Percentiles rank a stretch among this genome's conserved stretches.
These are phyloP conservation scores for Lemur catta DNA, from an alignment of 2,797 vertebrate species.

Conservation along the genomic window DNA sequence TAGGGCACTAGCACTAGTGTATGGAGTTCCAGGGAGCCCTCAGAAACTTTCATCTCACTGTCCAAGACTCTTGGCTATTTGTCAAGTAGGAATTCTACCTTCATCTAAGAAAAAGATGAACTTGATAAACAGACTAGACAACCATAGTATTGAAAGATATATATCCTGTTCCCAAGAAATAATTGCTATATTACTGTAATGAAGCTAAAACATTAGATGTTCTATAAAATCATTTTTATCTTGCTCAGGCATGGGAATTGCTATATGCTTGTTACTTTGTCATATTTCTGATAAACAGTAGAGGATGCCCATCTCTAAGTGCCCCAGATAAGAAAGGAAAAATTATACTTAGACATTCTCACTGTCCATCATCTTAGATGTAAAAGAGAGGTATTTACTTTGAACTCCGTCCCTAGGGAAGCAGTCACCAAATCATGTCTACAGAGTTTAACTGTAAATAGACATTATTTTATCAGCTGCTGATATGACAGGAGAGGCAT, in stretches of 20 bases:
- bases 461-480: background rate
- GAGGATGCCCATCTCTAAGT: background rate
- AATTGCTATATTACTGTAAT: background rate
- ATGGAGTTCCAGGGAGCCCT: background rate
- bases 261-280: background rate
- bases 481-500: background rate
- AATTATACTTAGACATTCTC: background rate
- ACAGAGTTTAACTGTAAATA: background rate
- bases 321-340: background rate
- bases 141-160: background rate
- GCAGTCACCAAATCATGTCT: background rate
- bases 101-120: background rate
- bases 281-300: background rate
- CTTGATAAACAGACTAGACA: background rate
- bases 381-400: background rate
- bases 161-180: background rate
- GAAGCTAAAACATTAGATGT: background rate
- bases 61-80: background rate
- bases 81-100: background rate
- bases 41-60: background rate
- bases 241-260: background rate
- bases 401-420: background rate
- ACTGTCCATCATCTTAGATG: background rate
- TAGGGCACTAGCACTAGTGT: background rate
- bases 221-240: background rate